These are phyloP conservation scores for Dasysyrphus tricinctus DNA, from an alignment of 2,888 invertebrate genomes.

Conservation along the genomic window DNA sequence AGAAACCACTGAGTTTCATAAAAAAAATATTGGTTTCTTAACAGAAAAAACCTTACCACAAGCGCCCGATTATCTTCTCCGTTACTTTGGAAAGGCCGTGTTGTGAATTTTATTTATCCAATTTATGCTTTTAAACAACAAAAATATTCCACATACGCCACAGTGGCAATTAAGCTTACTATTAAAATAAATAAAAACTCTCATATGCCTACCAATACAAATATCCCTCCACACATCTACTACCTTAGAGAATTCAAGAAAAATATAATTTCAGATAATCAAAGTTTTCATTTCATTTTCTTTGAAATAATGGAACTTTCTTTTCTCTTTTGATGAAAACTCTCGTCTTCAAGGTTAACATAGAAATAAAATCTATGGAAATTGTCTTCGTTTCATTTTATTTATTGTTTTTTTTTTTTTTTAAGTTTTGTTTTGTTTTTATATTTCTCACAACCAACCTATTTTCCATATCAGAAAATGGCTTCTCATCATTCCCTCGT, in stretches of 20 bases:
- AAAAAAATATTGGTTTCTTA: no score
- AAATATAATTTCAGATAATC: slow-evolving; percentile 47
- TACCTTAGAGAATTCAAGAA: slow-evolving; percentile 1
- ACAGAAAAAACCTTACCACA: no score
- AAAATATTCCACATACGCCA: slow-evolving; percentile 57
- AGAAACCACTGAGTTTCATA: no score
- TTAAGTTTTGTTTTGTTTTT: no score
- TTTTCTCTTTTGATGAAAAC: slow-evolving; percentile 8
- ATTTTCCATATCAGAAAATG: slow-evolving; percentile 26
- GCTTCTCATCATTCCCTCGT: slow-evolving; percentile 25
- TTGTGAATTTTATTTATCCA: no score
- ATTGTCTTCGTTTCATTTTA: slow-evolving; percentile 17
- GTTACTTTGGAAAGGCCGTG: no score
- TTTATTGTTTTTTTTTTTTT: slow-evolving; percentile 3
- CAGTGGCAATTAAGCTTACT: slow-evolving; percentile 18
- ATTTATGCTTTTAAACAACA: no score
- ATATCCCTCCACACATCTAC: slow-evolving; percentile 1
- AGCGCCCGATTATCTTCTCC: no score
- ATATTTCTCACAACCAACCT: slow-evolving; percentile 21
- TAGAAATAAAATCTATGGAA: slow-evolving; percentile 36
- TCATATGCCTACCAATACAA: background rate
- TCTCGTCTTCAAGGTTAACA: slow-evolving; percentile 26
- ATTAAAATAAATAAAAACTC: background rate
- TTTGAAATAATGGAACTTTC: slow-evolving; percentile 10
- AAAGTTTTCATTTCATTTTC: slow-evolving; percentile 40